These are phyloP conservation scores for Erebia palarica DNA, from an alignment of 2,888 invertebrate genomes.

Conservation along the genomic window DNA sequence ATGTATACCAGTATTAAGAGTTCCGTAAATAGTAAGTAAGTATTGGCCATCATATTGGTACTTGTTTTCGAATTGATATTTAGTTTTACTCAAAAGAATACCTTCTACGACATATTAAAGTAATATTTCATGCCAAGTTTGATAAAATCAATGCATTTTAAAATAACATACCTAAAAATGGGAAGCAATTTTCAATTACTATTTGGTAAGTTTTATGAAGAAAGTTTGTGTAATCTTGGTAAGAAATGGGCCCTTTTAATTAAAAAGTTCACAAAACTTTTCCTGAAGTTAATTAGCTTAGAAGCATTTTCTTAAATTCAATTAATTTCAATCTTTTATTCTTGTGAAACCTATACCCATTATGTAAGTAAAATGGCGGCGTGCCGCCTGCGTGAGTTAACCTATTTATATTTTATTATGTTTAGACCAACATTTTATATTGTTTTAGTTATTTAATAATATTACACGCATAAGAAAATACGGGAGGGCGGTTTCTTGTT, in stretches of 20 bases:
- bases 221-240: conserved; percentile 17
- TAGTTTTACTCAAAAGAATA: background rate
- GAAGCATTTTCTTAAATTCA: conserved; percentile 8
- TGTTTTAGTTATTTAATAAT: too few species aligned
- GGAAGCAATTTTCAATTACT: conserved; percentile 17
- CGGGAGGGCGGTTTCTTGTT: too few species aligned
- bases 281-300: conserved; percentile 15
- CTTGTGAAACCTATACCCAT: background rate
- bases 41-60: too few species aligned
- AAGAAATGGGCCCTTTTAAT: conserved; percentile 21
- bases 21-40: too few species aligned
- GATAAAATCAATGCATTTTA: background rate
- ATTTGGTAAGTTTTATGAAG: conserved; percentile 18
- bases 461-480: background rate
- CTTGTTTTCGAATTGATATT: too few species aligned
- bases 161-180: conserved; percentile 3
- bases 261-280: conserved; percentile 16
- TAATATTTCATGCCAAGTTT: background rate
- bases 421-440: too few species aligned
- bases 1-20: too few species aligned
- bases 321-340: conserved; percentile 9
- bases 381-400: background rate
- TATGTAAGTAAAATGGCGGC: background rate
- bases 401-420: too few species aligned
- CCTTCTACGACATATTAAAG: background rate